Evolutionary conservation across 2,888 invertebrate species (phyloP).

Genomic region (Orthonevra nobilis): DNA sequence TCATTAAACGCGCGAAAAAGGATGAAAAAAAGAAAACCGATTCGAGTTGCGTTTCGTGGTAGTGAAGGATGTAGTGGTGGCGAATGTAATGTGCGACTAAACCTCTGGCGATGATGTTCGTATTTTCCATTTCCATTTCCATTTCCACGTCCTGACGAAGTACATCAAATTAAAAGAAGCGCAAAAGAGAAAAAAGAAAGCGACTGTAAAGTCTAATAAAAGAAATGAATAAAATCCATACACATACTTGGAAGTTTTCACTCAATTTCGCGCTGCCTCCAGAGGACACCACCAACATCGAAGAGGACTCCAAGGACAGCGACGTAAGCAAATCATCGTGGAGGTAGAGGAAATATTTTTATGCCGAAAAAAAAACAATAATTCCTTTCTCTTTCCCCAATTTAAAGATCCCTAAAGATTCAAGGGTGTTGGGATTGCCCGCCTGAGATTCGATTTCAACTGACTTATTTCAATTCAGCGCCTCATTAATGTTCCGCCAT

Average conservation of each 20-base stretch:
- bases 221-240: slow-evolving; percentile 50
- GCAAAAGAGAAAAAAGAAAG: background rate
- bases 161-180: slow-evolving; percentile 36
- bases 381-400: too few species aligned
- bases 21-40: slow-evolving; percentile 17
- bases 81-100: too few species aligned
- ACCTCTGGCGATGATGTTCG: slow-evolving; percentile 35
- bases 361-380: too few species aligned
- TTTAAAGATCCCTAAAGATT: slow-evolving; percentile 6
- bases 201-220: slow-evolving; percentile 40
- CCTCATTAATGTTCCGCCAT: slow-evolving; percentile 41
- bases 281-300: background rate
- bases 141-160: slow-evolving; percentile 3
- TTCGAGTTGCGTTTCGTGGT: slow-evolving; percentile 16
- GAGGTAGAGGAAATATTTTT: background rate
- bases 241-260: slow-evolving; percentile 32
- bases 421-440: slow-evolving; percentile 5
- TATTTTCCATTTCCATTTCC: background rate
- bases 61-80: background rate
- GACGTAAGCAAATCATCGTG: background rate
- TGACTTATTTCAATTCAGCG: slow-evolving; percentile 45
- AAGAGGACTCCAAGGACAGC: slow-evolving; percentile 19
- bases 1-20: slow-evolving; percentile 39
- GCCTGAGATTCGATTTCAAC: slow-evolving; percentile 40
- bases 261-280: slow-evolving; percentile 34